Evolutionary conservation across 2,113 vertebrate species (phyloP), one percentile per base, ranked within the genome.

Genomic region (Conger conger): DNA sequence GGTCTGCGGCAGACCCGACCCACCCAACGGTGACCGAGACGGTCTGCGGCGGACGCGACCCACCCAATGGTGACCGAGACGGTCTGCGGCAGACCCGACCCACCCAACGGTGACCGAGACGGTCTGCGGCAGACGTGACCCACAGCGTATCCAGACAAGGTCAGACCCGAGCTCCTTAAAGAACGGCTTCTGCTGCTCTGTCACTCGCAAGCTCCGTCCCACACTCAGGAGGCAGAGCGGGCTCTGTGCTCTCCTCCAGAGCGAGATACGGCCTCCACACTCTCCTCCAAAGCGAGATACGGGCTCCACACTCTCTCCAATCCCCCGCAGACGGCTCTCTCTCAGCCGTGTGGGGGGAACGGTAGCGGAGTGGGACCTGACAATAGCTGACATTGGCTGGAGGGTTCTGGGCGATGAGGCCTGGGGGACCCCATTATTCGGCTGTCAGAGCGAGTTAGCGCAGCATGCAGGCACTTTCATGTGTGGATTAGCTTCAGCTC

Each of bases 401-500:
- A 94, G 89, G 89, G 92, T 94, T 93, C 85, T 81, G 89, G 93
- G 89, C 20, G 33, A 91, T 92, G 94, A 92, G 76, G 83, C 92
- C 94, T 86, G 90, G 88, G 92, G 93, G 93, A 91, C 92, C 92
- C 93, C 93, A 87, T 96, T 97, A 92, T 96, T 90, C 73, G 84
- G 88, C 95, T 96, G 94, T 96, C 96, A 95, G 90, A 95, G 90
- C 90, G 90, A 89, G 92, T 95, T 96, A 97, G 92, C 90, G 91
- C 87, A 94, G 92, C 91, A 93, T 94, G 94, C 94, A 93, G 92
- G 93, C 92, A 94, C 93, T 96, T 96, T 94, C 94, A 94, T 93
- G 90, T 94, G 92, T 86, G 93, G 95, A 96, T 98, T 97, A 97
- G 94, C 94, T 92, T 93, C 95, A 92, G 89, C 88, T 94, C 93